Conservation (phyloP, 2,888 invertebrate genomes). For the Aleiodes leptofemur region DNA sequence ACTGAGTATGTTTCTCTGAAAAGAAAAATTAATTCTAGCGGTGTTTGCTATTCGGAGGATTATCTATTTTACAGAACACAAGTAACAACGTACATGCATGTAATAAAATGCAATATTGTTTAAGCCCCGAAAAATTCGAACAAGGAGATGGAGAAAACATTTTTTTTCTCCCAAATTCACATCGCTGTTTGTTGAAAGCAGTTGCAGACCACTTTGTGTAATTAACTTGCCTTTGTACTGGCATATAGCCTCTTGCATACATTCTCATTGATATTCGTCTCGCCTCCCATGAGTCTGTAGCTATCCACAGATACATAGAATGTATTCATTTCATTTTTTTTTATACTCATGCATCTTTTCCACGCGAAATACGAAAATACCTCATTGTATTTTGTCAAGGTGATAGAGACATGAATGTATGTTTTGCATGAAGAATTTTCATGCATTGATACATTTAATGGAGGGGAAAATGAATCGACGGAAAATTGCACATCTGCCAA, state of each 20-base stretch:
- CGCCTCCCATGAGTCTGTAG: neutral
- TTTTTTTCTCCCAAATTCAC: neutral
- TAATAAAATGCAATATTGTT: too few relatives aligned
- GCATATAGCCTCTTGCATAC: neutral
- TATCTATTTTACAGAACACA: too few relatives aligned
- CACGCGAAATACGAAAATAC: constrained; percentile 18
- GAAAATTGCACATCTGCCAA: neutral
- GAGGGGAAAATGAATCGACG: neutral
- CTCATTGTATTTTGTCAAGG: constrained; percentile 20
- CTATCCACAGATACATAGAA: constrained; percentile 5
- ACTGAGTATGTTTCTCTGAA: too few relatives aligned
- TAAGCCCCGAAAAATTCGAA: too few relatives aligned
- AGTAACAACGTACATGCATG: too few relatives aligned
- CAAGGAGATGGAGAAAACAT: too few relatives aligned
- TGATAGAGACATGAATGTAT: constrained; percentile 10
- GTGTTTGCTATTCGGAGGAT: too few relatives aligned
- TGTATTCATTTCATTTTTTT: neutral
- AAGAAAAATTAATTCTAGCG: too few relatives aligned
- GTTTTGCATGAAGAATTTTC: neutral
- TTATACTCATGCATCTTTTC: constrained; percentile 8
- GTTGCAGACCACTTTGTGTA: constrained; percentile 9
- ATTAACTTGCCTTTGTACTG: constrained; percentile 28
- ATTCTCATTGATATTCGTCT: constrained; percentile 22
- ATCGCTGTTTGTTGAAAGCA: constrained; percentile 5
- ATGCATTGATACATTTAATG: neutral